phyloP scores from a whole-genome alignment of 2,113 vertebrate species.

The Spilogale gracilis region DNA sequence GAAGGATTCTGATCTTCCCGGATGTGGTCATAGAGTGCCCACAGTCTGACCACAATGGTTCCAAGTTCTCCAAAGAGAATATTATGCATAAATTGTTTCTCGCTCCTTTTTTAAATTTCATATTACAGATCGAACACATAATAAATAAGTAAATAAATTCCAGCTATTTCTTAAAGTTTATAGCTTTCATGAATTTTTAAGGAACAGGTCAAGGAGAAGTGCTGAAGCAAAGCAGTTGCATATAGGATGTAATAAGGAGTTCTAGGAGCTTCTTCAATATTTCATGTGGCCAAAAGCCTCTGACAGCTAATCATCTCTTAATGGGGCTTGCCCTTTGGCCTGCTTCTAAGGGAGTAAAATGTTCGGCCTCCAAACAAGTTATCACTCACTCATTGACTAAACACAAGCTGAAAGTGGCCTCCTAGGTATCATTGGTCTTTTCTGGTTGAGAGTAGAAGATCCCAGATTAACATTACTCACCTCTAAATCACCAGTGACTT shows the following conservation, averaged over 20 bases:
- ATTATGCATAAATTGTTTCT: constrained; percentile 33
- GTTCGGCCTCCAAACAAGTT: constrained; percentile 83
- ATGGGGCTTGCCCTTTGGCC: constrained; percentile 83
- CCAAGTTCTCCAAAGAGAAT: background rate
- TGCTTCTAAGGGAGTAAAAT: constrained; percentile 79
- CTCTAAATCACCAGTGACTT: constrained; percentile 53
- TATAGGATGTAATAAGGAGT: constrained; percentile 68
- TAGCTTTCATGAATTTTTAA: constrained; percentile 85
- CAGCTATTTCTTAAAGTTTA: constrained; percentile 74
- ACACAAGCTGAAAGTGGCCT: constrained; percentile 71
- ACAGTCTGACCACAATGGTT: constrained; percentile 42
- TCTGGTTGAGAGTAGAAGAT: constrained; percentile 52
- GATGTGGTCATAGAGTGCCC: background rate
- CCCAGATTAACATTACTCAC: background rate
- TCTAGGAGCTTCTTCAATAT: constrained; percentile 89
- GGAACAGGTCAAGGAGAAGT: constrained; percentile 76
- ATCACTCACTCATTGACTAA: constrained; percentile 70
- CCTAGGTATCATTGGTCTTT: constrained; percentile 63
- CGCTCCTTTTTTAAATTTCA: constrained; percentile 60
- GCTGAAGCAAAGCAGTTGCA: constrained; percentile 70
- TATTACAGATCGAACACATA: constrained; percentile 50
- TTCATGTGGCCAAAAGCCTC: constrained; percentile 88
- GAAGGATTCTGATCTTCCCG: background rate
- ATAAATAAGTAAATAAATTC: constrained; percentile 67
- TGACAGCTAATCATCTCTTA: constrained; percentile 87